Base-by-base conservation (phyloP, 2,888 invertebrate species). In the Scaptomyza reducta region DNA sequence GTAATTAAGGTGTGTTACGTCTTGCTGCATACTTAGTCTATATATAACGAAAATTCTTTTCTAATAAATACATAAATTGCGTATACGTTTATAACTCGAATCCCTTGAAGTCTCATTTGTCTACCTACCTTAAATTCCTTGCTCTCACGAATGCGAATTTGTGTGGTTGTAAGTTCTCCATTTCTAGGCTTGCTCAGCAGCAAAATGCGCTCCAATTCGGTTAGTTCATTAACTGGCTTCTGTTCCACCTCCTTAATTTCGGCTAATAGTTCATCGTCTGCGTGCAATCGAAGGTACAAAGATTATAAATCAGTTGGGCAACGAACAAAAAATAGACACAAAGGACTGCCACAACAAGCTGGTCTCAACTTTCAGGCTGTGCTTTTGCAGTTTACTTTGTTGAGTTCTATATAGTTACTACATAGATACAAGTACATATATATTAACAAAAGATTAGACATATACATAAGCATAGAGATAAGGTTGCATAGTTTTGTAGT, bases 91-190 rank as follows among this genome's bases (percentile, higher is more conserved):
- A 5, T 27, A n/a, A n/a, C n/a, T n/a, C n/a, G 2, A 27, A 4
- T 6, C 27, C 27, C 27, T 5, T 27, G 1, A 27, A 27, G 7
- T 27, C 27, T 7, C 3, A 22, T 22, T 2, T 22, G 22, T 22
- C 0, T 2, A 22, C 22, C 2, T 27, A 98, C 98, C 96, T 98
- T 99, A 92, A 99, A 99, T 93, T 99, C 99, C 92, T 97, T 97
- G 93, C 98, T 99, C 92, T 99, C 99, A 90, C 97, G 97, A 90
- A 99, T 96, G 90, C 97, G 94, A 88, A 99, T 94, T 93, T 96
- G 96, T 64, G 97, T 96, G 82, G 96, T 94, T 77, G 94, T 94
- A 90, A 96, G 94, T 80, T 98, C 98, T 3, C 99, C 99, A 70
- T 97, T 94, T 83, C 96, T 94, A 4, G 99, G 99, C 89, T 96